A percentile compares a stretch with the other conserved stretches of the same genome.
Conservation (phyloP, 2,888 invertebrate species). For the Stegophylla sp. region DNA sequence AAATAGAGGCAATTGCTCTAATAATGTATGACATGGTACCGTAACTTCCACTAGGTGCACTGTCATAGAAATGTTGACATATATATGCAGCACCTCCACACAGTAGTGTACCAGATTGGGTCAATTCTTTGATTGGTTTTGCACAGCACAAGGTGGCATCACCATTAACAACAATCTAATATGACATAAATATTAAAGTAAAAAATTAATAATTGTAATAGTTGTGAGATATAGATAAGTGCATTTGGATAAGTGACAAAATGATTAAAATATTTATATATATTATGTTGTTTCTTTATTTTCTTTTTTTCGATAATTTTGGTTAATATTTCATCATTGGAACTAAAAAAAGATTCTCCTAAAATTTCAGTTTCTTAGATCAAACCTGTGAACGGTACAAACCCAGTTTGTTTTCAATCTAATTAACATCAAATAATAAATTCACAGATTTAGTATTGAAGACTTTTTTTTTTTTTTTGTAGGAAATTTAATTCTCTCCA, state of each 20-base stretch:
- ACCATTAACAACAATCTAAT: conserved; percentile 83
- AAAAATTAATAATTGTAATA: conserved; percentile 33
- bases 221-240: conserved; percentile 11
- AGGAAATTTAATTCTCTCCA: no score
- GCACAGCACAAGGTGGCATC: conserved; percentile 94
- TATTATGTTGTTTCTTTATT: no score
- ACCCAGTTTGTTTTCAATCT: no score
- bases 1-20: conserved; percentile 77
- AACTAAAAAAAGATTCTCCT: no score
- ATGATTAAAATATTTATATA: neutral
- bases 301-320: no score
- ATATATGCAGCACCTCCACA: conserved; percentile 95
- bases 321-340: no score
- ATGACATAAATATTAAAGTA: conserved; percentile 59
- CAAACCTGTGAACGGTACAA: no score
- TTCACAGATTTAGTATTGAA: no score
- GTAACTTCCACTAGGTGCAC: conserved; percentile 95
- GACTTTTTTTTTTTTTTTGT: no score
- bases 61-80: conserved; percentile 96
- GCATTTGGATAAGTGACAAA: neutral
- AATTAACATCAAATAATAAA: no score
- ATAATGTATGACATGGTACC: conserved; percentile 98
- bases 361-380: no score
- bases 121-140: conserved; percentile 70
- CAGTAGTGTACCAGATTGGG: conserved; percentile 70